Conservation (phyloP, 2,888 invertebrate genomes). For the Mythimna lalbum region DNA sequence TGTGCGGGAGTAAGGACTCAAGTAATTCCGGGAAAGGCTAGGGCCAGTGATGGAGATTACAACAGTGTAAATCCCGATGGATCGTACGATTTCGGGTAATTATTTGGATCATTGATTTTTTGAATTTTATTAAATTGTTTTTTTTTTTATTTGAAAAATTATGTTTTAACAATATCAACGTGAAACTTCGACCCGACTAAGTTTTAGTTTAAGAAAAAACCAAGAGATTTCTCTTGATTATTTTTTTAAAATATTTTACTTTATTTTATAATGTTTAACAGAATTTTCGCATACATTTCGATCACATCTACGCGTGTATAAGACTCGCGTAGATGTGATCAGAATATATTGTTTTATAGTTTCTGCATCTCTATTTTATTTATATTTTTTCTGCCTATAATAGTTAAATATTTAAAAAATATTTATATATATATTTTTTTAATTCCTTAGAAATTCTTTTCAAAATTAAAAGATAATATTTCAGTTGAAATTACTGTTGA, state of each 20-base stretch:
- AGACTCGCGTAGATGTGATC: too few species aligned
- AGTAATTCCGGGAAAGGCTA: slow-evolving; percentile 85
- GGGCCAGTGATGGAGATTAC: slow-evolving; percentile 90
- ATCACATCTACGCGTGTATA: too few species aligned
- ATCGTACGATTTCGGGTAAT: slow-evolving; percentile 93
- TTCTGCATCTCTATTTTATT: background rate
- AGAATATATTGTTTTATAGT: background rate
- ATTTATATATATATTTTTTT: too few species aligned
- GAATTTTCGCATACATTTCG: background rate
- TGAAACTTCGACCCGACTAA: background rate
- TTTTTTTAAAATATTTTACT: background rate
- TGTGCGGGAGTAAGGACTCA: slow-evolving; percentile 84
- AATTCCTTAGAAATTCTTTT: too few species aligned
- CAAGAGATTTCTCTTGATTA: too few species aligned
- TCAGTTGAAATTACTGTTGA: background rate
- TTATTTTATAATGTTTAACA: background rate
- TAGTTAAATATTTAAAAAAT: background rate
- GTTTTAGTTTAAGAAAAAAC: background rate
- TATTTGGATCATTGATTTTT: slow-evolving; percentile 35
- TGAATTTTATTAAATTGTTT: too few species aligned
- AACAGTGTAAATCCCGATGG: slow-evolving; percentile 93
- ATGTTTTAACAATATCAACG: background rate
- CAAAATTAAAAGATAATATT: background rate
- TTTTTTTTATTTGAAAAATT: background rate
- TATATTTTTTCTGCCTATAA: background rate